These are phyloP conservation scores for Echeneis naucrates DNA, from an alignment of 2,797 vertebrate genomes.

Conservation along the genomic window DNA sequence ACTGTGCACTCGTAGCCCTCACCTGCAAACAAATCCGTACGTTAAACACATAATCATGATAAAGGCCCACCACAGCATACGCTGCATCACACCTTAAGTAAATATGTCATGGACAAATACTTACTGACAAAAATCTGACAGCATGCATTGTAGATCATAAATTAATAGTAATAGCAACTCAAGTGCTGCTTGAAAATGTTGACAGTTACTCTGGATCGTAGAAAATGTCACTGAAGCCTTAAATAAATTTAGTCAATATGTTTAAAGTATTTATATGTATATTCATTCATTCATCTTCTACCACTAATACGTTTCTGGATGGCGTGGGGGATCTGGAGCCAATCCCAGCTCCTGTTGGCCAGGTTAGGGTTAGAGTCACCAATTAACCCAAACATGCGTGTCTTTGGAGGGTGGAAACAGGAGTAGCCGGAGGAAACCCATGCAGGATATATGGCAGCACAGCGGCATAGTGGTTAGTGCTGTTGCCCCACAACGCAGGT, in stretches of 20 bases:
- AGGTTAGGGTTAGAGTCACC: too few species aligned
- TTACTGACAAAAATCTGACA: slow-evolving; percentile 1
- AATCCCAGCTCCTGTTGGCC: too few species aligned
- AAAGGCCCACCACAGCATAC: slow-evolving; percentile 1
- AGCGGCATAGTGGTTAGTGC: too few species aligned
- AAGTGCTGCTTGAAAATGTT: slow-evolving; percentile 11
- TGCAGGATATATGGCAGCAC: too few species aligned
- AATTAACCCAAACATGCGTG: too few species aligned
- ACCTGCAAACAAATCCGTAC: slow-evolving; percentile 75
- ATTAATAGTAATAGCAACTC: background rate
- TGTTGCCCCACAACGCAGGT: too few species aligned
- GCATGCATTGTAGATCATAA: background rate
- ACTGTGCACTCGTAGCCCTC: slow-evolving; percentile 90
- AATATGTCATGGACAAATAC: background rate
- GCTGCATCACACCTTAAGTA: background rate
- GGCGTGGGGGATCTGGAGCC: too few species aligned
- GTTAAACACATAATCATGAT: slow-evolving; percentile 6
- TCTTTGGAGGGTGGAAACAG: too few species aligned
- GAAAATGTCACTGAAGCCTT: slow-evolving; percentile 26
- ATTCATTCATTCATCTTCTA: too few species aligned
- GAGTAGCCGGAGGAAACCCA: too few species aligned
- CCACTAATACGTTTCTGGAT: too few species aligned
- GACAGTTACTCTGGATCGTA: slow-evolving; percentile 13
- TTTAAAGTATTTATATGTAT: too few species aligned
- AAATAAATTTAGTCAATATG: slow-evolving; percentile 2